A percentile compares a stretch with the other conserved stretches of the same genome.
These are phyloP conservation scores for Osmerus mordax DNA, from an alignment of 2,113 vertebrate genomes.

Conservation along the genomic window DNA sequence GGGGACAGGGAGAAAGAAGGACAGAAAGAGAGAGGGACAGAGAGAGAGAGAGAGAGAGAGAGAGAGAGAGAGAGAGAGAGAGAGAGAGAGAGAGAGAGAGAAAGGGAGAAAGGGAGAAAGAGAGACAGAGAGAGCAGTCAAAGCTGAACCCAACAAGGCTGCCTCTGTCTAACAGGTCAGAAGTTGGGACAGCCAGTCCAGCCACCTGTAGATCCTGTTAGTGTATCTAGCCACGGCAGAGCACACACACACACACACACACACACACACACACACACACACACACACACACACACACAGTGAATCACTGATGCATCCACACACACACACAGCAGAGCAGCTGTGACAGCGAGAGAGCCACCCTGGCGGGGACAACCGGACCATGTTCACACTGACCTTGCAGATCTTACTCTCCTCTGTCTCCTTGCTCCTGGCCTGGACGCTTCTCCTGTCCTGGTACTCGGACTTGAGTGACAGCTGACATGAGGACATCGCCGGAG, in stretches of 20 bases:
- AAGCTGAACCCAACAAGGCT: neutral
- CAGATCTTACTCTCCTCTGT: constrained; percentile 94
- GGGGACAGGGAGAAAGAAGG: too few relatives aligned
- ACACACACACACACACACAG: constrained; percentile 7
- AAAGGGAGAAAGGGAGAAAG: neutral
- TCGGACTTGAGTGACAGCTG: constrained; percentile 84
- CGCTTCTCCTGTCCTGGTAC: constrained; percentile 72
- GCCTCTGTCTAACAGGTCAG: constrained; percentile 8
- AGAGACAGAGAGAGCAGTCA: neutral
- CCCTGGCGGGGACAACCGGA: neutral
- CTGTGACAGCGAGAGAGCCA: neutral
- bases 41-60: neutral
- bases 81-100: neutral
- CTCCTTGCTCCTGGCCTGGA: constrained; percentile 66
- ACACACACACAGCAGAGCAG: neutral
- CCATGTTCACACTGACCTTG: constrained; percentile 66
- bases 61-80: neutral
- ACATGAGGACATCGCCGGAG: constrained; percentile 73
- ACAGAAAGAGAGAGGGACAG: too few relatives aligned
- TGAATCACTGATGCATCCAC: neutral
- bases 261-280: neutral
- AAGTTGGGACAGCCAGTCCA: constrained; percentile 1
- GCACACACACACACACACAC: constrained; percentile 4
- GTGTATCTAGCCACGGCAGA: neutral
- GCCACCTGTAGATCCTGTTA: constrained; percentile 43